Conservation (phyloP, 2,113 vertebrate genomes). For the Pelecanus crispus region DNA sequence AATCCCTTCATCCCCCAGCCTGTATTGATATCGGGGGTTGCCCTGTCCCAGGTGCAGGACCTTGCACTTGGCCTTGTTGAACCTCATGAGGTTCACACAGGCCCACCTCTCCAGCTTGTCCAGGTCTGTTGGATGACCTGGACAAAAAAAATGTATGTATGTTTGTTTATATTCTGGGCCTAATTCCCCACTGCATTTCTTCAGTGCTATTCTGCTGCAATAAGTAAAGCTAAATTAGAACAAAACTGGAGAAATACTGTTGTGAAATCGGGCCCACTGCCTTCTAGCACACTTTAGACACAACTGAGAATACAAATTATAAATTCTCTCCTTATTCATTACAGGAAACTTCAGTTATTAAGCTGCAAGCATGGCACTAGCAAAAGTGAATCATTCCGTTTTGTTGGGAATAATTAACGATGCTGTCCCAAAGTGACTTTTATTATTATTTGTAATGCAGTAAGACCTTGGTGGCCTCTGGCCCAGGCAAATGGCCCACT, state of each 20-base stretch:
- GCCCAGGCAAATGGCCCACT: background rate
- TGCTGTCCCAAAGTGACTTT: background rate
- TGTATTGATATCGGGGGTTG: no score
- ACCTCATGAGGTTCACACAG: no score
- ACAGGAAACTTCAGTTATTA: background rate
- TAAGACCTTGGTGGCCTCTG: background rate
- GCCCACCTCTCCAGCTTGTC: no score
- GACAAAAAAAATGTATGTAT: background rate
- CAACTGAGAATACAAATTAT: background rate
- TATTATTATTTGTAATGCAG: background rate
- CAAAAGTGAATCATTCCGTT: background rate
- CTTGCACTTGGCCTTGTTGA: no score
- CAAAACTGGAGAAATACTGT: background rate
- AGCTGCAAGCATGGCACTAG: background rate
- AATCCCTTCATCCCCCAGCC: no score
- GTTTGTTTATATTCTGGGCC: background rate
- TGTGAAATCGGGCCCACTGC: background rate
- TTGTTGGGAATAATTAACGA: background rate
- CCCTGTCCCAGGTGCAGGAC: no score
- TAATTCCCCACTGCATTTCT: background rate
- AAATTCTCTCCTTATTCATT: background rate
- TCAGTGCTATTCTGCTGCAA: background rate
- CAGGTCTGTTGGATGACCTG: no score
- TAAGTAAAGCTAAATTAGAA: background rate
- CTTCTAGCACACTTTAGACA: background rate